phyloP scores from a whole-genome alignment of 2,797 vertebrate species.

The Picus viridis region DNA sequence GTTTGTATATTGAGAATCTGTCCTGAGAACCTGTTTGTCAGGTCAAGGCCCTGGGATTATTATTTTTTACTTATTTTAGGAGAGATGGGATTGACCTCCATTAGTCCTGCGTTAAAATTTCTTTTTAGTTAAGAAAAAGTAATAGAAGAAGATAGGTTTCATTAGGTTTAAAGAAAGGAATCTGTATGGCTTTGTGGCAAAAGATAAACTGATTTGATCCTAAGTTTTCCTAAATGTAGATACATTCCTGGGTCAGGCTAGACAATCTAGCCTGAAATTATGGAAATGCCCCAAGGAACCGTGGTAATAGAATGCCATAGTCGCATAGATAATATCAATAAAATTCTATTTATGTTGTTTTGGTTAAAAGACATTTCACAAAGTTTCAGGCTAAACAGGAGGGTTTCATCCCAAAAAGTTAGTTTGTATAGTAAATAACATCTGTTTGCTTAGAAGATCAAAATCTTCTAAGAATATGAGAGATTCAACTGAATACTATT shows the following conservation, averaged over 20 bases:
- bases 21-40: not conserved
- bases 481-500: not conserved
- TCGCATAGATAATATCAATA: not conserved
- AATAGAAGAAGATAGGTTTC: not conserved
- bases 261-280: not conserved
- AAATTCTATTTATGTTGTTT: slow-evolving; percentile 9
- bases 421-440: slow-evolving; percentile 7
- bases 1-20: not conserved
- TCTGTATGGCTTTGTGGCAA: not conserved
- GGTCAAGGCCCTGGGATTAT: not conserved
- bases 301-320: not conserved
- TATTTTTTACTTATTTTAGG: not conserved
- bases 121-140: not conserved
- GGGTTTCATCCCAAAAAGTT: slow-evolving; percentile 6
- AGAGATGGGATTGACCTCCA: not conserved
- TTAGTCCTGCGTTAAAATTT: not conserved
- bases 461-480: not conserved
- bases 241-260: not conserved
- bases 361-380: slow-evolving; percentile 32
- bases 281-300: not conserved
- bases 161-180: not conserved
- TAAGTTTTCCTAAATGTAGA: not conserved
- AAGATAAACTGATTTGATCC: not conserved
- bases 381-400: slow-evolving; percentile 27
- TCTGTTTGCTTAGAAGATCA: not conserved